phyloP scores from a whole-genome alignment of 1,140 invertebrate species.

The Aphelenchoides avenae region DNA sequence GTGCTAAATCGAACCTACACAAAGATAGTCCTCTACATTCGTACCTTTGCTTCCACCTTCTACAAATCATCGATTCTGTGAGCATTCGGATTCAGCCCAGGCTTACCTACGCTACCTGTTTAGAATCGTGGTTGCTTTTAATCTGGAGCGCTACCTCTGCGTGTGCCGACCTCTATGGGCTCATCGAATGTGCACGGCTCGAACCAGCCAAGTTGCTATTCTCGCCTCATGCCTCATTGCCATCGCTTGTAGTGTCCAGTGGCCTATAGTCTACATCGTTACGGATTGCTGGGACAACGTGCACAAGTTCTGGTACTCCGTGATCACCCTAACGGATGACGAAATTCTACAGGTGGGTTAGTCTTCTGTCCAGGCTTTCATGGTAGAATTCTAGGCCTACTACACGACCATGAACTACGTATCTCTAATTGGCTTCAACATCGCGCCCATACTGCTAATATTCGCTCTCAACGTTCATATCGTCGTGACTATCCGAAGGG shows the following conservation, averaged over 20 bases:
- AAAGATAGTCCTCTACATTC: slow-evolving; percentile 46
- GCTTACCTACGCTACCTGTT: slow-evolving; percentile 3
- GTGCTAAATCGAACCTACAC: slow-evolving; percentile 51
- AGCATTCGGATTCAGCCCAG: slow-evolving; percentile 3
- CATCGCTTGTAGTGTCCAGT: slow-evolving; percentile 52
- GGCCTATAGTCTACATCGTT: slow-evolving; percentile 51
- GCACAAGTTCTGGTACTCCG: slow-evolving; percentile 30
- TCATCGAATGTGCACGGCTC: slow-evolving; percentile 50
- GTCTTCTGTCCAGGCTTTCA: not conserved
- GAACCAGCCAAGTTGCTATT: slow-evolving; percentile 43
- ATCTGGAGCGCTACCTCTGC: slow-evolving; percentile 56
- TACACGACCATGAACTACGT: slow-evolving; percentile 55
- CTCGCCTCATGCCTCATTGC: slow-evolving; percentile 39
- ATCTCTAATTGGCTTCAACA: slow-evolving; percentile 51
- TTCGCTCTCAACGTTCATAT: slow-evolving; percentile 45
- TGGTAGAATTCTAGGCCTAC: slow-evolving; percentile 46
- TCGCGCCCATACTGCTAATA: slow-evolving; percentile 48
- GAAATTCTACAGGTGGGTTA: slow-evolving; percentile 25
- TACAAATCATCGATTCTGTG: slow-evolving; percentile 58
- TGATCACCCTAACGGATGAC: slow-evolving; percentile 37
- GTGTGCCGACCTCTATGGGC: slow-evolving; percentile 54
- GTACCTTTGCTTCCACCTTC: slow-evolving; percentile 57
- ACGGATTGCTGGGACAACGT: slow-evolving; percentile 35
- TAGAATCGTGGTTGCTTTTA: slow-evolving; percentile 59
- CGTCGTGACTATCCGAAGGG: slow-evolving; percentile 45